Base-by-base conservation (phyloP, 2,113 vertebrate genomes). In the Campylorhamphus procurvoides region DNA sequence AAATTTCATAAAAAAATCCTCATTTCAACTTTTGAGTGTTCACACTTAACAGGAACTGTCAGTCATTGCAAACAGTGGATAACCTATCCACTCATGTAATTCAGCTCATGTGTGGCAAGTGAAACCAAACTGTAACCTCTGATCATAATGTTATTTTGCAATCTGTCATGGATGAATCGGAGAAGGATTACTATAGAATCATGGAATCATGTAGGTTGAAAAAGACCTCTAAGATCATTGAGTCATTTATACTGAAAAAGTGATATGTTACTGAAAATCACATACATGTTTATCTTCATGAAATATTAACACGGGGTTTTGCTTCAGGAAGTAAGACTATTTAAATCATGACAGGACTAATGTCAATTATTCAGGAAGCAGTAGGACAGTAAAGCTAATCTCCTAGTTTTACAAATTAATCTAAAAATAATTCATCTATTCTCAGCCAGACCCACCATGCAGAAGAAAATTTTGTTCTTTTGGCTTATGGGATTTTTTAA, bases 401-500 rank as follows among this genome's bases (percentile, higher is more conserved):
- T 55, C 27, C 16, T 53, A 28, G 5, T 58, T 68, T 60, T 49
- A 56, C 17, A 67, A 87, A 84, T 75, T 20, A 39, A 56, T 72
- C 33, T 24, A 52, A 60, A 85, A 69, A 33, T 56, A 67, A 59
- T 78, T 29, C 1, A 24, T n/a, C 62, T 68, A 3, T 68, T 87
- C 18, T 88, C 39, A 29, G 6, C 50, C 64, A 42, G 10, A 64
- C 3, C 5, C 44, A 35, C 19, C 60, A 20, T 10, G 7, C 7
- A 82, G 33, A 71, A n/a, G 6, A 78, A 60, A 0, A 0, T 23
- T 78, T 84, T 63, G 3, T 23, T 73, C 1, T 3, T 91, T 62
- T 52, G 5, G 5, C 5, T 78, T 9, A n/a, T 8, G 52, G 9
- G 20, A 15, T 50, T 64, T 80, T 68, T 23, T 0, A 7, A 63